Conservation (phyloP, 2,113 vertebrate species). For the Calyptommatus sinebrachiatus region DNA sequence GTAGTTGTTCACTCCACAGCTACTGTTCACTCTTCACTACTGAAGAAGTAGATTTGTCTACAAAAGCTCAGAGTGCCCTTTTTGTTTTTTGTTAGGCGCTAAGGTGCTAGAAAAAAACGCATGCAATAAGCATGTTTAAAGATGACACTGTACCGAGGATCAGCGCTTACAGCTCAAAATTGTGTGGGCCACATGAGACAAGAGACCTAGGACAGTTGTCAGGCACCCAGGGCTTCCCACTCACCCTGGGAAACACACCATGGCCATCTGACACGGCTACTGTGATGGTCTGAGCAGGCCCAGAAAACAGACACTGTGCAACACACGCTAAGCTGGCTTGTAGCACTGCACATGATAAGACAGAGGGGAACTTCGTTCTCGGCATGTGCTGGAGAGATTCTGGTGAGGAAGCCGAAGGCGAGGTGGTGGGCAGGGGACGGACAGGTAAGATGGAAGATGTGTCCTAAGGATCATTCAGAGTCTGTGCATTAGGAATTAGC, state of each 20-base stretch:
- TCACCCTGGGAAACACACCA: neutral
- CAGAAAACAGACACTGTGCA: constrained; percentile 28
- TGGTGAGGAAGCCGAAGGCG: constrained; percentile 23
- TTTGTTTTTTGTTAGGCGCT: too few species aligned
- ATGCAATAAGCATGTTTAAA: neutral
- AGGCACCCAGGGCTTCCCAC: neutral
- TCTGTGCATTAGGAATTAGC: constrained; percentile 57
- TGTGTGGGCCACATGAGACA: neutral
- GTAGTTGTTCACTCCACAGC: too few species aligned
- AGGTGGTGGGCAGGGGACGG: neutral
- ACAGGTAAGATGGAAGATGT: constrained; percentile 38
- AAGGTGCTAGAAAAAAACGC: too few species aligned
- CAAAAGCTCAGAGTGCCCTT: too few species aligned
- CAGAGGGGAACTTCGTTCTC: constrained; percentile 34
- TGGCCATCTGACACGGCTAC: neutral
- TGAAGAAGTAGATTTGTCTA: too few species aligned
- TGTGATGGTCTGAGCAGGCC: constrained; percentile 17
- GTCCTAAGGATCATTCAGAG: constrained; percentile 41
- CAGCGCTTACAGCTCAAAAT: neutral
- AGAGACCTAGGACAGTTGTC: neutral
- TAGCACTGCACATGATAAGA: constrained; percentile 39
- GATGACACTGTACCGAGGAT: neutral
- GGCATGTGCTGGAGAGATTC: constrained; percentile 45
- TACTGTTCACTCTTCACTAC: too few species aligned
- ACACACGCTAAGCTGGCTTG: constrained; percentile 47